Evolutionary conservation across 2,113 vertebrate species (phyloP), one percentile per base, ranked within the genome.

Genomic region (Alectura lathami): DNA sequence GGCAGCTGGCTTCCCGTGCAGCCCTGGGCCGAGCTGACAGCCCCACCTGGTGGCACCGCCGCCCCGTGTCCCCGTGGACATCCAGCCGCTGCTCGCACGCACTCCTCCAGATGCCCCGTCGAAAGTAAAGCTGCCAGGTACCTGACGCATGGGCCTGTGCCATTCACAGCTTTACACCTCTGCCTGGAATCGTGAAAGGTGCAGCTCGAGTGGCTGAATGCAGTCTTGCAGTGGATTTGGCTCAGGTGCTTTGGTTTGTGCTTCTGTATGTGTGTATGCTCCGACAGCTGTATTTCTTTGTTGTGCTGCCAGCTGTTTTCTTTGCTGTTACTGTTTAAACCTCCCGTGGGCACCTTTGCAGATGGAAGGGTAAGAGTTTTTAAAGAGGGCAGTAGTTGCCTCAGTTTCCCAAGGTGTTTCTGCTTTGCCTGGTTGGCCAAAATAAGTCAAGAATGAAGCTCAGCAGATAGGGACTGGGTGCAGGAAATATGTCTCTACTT

Each of bases 281-380:
- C 66, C 83, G 42, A 57, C 42, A 50, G 48, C 57, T 60, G 22
- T 77, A 36, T 50, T 83, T 59, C 42, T 81, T 78, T 74, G 51
- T 68, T 83, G 23, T 72, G 40, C 47, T 68, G 72, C 56, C 88
- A 94, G 84, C 60, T 91, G 94, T 73, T 64, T 88, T 86, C 51
- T 68, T 74, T 90, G 34, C 3, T 4, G 13, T n/a, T 72, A 20
- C 56, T 59, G 48, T 34, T 88, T 30, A 77, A 32, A 53, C 69
- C 23, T 89, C 77, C 67, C 56, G 7, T 27, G 27, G 27, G 50
- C 22, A 8, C 47, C 62, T 74, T 83, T 60, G 43, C 56, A 14
- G 56, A 80, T 29, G 24, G 43, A 80, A 80, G 24, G 34, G 32
- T 66, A 47, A 76, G 12, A 66, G n/a, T 63, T 93, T 87, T 93